These are phyloP conservation scores for Parapsyche elsis DNA, from an alignment of 1,140 invertebrate genomes.

Conservation along the genomic window DNA sequence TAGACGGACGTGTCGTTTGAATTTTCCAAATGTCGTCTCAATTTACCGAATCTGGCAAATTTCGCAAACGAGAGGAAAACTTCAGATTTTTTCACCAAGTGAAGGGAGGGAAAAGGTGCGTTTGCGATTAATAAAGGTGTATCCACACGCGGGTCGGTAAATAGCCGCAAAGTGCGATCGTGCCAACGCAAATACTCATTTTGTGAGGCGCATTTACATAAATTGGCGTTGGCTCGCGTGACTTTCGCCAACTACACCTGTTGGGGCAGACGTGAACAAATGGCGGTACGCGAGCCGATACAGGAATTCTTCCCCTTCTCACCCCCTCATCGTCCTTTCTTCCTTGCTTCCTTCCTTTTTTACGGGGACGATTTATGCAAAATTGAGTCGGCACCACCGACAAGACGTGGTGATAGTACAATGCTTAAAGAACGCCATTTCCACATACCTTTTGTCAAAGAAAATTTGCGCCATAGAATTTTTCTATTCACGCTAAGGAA, in stretches of 20 bases:
- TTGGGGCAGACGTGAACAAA: constrained; percentile 9
- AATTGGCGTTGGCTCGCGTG: constrained; percentile 24
- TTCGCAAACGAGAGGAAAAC: too few relatives aligned
- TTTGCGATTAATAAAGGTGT: constrained; percentile 15
- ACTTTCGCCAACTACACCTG: constrained; percentile 23
- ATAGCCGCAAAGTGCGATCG: constrained; percentile 38
- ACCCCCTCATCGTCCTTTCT: not conserved
- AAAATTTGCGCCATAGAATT: too few relatives aligned
- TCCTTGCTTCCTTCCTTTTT: not conserved
- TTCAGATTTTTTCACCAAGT: too few relatives aligned
- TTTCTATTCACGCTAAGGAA: too few relatives aligned
- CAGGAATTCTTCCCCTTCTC: not conserved
- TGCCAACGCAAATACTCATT: constrained; percentile 38
- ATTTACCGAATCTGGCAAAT: too few relatives aligned
- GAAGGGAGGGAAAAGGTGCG: too few relatives aligned
- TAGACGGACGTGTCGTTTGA: too few relatives aligned
- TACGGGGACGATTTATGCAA: not conserved
- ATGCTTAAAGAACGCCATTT: too few relatives aligned
- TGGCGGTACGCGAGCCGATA: not conserved
- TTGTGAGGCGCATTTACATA: constrained; percentile 33
- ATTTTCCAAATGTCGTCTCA: too few relatives aligned
- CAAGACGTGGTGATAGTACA: too few relatives aligned
- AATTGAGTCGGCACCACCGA: not conserved
- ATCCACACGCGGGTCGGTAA: constrained; percentile 17
- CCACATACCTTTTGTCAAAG: too few relatives aligned